Evolutionary conservation across 2,888 invertebrate genomes (phyloP).

Genomic region (Eristalis intricaria): DNA sequence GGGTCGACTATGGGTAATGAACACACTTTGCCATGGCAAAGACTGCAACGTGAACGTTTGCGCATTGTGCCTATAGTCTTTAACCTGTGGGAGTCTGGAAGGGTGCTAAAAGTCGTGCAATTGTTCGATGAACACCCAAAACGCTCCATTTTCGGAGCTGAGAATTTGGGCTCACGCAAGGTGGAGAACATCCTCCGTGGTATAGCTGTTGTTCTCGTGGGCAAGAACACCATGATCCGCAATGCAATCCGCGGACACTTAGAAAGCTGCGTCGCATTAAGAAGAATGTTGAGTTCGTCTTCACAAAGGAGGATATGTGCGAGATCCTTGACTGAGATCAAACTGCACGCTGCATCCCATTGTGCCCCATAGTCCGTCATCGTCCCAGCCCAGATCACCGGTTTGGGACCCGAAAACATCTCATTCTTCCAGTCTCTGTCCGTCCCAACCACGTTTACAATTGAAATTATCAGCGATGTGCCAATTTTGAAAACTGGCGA

Average conservation of each 20-base stretch:
- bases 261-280: slow-evolving; percentile 97
- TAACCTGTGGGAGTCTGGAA: too few species aligned
- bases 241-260: slow-evolving; percentile 99
- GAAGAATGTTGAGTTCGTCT: slow-evolving; percentile 99
- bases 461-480: slow-evolving; percentile 99
- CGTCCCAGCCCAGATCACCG: slow-evolving; percentile 99
- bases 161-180: slow-evolving; percentile 99
- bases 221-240: slow-evolving; percentile 99
- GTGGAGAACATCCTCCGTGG: slow-evolving; percentile 99
- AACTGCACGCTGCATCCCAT: slow-evolving; percentile 99
- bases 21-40: too few species aligned
- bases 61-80: too few species aligned
- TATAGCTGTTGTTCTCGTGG: slow-evolving; percentile 96
- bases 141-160: slow-evolving; percentile 99
- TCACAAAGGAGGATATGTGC: slow-evolving; percentile 96
- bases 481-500: slow-evolving; percentile 96
- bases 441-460: slow-evolving; percentile 99
- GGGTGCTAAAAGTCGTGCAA: too few species aligned
- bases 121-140: slow-evolving; percentile 98
- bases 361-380: slow-evolving; percentile 97
- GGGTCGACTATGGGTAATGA: too few species aligned
- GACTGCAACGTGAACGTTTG: too few species aligned
- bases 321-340: slow-evolving; percentile 96
- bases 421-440: slow-evolving; percentile 99
- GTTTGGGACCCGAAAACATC: slow-evolving; percentile 99